These are phyloP conservation scores for Sceloporus tristichus DNA, from an alignment of 2,113 vertebrate species.

Conservation along the genomic window DNA sequence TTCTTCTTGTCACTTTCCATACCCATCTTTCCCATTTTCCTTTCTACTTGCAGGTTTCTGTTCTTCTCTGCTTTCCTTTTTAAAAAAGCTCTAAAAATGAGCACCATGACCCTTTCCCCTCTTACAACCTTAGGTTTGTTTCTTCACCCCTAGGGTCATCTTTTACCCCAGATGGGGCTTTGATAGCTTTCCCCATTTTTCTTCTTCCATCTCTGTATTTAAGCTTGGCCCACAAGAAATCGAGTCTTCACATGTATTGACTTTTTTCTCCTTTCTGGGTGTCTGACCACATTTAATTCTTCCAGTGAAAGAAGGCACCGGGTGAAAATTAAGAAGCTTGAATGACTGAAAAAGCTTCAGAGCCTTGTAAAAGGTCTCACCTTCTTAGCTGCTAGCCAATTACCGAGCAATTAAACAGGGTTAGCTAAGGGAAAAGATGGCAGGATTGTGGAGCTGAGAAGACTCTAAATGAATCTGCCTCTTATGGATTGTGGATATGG, in stretches of 20 bases:
- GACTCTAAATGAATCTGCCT: neutral
- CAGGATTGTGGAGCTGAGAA: neutral
- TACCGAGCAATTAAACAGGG: neutral
- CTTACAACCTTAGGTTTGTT: neutral
- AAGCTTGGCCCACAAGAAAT: neutral
- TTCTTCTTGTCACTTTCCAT: neutral
- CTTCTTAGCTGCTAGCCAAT: neutral
- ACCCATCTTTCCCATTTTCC: neutral
- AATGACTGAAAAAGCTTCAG: neutral
- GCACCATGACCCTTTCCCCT: rapidly evolving
- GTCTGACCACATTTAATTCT: slow-evolving; percentile 38
- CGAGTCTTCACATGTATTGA: neutral
- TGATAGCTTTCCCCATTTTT: neutral
- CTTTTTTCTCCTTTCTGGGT: neutral
- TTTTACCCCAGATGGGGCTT: slow-evolving; percentile 4
- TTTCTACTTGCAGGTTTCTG: neutral
- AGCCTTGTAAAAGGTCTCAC: neutral
- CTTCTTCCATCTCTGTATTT: slow-evolving; percentile 9
- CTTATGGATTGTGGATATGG: too few species aligned
- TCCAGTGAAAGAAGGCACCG: slow-evolving; percentile 22
- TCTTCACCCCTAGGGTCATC: neutral
- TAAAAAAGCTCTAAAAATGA: neutral
- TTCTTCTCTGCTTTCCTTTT: neutral
- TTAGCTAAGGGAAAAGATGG: neutral
- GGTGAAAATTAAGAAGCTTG: slow-evolving; percentile 15